Evolutionary conservation across 2,113 vertebrate genomes (phyloP), one percentile per base, ranked within the genome.

Genomic region (Tauraco erythrolophus): DNA sequence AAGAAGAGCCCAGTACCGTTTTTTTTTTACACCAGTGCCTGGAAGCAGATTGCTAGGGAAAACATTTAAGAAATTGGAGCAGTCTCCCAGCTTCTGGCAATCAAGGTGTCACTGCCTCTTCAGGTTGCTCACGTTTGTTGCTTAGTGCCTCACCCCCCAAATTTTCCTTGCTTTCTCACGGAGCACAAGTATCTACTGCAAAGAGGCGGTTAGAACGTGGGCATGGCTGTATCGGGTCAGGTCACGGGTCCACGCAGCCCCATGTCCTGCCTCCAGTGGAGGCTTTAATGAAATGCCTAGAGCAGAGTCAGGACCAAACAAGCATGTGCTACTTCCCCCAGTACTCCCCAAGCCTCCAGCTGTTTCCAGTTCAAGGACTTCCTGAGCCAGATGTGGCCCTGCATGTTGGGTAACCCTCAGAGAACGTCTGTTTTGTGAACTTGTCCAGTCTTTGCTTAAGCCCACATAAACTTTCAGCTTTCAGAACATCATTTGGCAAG

Each of bases 381-480:
- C 70, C 81, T 88, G 74, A 82, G 87, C 81, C 96, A 96, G 87
- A 91, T 96, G 93, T 79, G 77, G 45, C 89, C 93, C 77, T 92
- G 2, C 81, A 84, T 89, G 72, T 93, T 94, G 93, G 93, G 87
- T 95, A 91, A 79, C 45, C 69, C 76, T 91, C 48, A 89, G 53
- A 93, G 92, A 77, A 48, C 79, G 7, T 88, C 11, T 86, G 71
- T 82, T 82, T 62, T 84, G 43, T 89, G 93, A 84, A 82, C 50
- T 91, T 89, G 84, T 93, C 84, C 81, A 60, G 65, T 41, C 61
- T 93, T 91, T 89, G 21, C 74, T 51, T 72, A 57, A 92, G 77
- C 57, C 89, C 65, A 41, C 61, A 8, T 79, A 93, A 82, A 64
- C 56, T 84, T 89, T 35, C 46, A 87, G 69, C 51, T 91, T 91